Percentiles rank a stretch among this genome's conserved stretches.
Conservation (phyloP, 2,888 invertebrate genomes). For the Scaptodrosophila latifasciaeformis region DNA sequence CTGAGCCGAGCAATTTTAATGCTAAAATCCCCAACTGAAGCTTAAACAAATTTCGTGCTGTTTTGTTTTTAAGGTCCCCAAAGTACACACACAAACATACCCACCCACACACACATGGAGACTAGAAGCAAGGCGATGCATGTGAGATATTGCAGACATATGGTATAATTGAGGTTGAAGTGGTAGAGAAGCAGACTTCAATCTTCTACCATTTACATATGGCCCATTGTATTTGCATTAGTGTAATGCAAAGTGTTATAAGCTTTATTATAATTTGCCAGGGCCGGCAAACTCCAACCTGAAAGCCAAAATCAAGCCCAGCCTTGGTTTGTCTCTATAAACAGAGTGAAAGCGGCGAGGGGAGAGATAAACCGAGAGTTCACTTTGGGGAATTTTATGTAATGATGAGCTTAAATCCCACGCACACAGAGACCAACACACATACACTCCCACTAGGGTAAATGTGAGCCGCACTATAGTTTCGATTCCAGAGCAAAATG, state of each 20-base stretch:
- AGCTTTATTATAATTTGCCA: constrained; percentile 60
- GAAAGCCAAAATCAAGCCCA: neutral
- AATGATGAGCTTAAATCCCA: constrained; percentile 62
- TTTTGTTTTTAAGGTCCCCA: constrained; percentile 34
- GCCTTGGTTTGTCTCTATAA: neutral
- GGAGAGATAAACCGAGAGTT: no score
- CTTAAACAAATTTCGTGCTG: constrained; percentile 64
- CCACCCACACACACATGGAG: constrained; percentile 7
- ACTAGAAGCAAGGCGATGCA: no score
- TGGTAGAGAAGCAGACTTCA: constrained; percentile 1
- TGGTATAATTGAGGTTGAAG: constrained; percentile 1
- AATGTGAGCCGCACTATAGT: constrained; percentile 25
- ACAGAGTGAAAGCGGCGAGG: no score
- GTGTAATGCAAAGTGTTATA: constrained; percentile 69
- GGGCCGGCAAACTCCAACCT: constrained; percentile 32
- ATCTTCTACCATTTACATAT: neutral
- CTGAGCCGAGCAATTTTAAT: constrained; percentile 52
- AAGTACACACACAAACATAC: constrained; percentile 44
- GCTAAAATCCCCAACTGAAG: constrained; percentile 45
- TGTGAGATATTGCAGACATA: no score
- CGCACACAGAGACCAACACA: constrained; percentile 10
- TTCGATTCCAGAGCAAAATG: constrained; percentile 17
- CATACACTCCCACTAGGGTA: constrained; percentile 6
- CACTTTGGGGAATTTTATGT: constrained; percentile 60
- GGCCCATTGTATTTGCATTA: constrained; percentile 66